phyloP scores from a whole-genome alignment of 2,888 invertebrate species.

The Cynaeus angustus region DNA sequence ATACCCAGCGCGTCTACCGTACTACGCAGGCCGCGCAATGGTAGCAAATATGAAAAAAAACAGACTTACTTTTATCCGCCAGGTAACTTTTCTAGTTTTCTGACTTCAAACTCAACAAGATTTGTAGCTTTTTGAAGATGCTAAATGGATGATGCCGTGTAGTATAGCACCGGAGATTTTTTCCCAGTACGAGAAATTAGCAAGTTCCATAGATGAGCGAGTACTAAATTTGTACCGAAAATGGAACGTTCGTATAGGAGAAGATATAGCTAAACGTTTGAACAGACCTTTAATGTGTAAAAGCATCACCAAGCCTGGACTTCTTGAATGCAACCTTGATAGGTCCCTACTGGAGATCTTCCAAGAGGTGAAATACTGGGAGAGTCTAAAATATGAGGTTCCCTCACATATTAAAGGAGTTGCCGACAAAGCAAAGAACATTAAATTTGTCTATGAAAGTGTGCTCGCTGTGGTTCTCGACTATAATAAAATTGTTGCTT shows the following conservation, averaged over 20 bases:
- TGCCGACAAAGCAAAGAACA: constrained; percentile 75
- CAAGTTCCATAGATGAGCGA: constrained; percentile 75
- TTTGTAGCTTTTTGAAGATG: constrained; percentile 79
- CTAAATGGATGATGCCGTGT: constrained; percentile 86
- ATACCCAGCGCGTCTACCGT: constrained; percentile 80
- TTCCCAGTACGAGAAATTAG: constrained; percentile 78
- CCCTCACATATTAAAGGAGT: constrained; percentile 80
- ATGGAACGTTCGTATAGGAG: constrained; percentile 77
- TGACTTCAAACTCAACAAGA: not conserved
- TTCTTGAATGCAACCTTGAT: constrained; percentile 88
- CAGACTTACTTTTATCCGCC: constrained; percentile 76
- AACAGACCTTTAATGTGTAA: constrained; percentile 84
- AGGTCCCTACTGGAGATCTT: constrained; percentile 77
- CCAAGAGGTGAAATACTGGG: constrained; percentile 84
- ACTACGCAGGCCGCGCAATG: constrained; percentile 82
- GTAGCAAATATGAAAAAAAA: constrained; percentile 81
- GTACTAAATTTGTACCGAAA: constrained; percentile 74
- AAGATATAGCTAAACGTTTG: constrained; percentile 75
- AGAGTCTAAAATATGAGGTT: constrained; percentile 80
- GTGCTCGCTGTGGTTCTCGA: constrained; percentile 82
- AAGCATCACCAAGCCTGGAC: constrained; percentile 77
- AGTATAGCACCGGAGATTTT: constrained; percentile 83
- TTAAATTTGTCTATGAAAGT: constrained; percentile 80
- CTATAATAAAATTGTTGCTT: constrained; percentile 85
- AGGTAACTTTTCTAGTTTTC: constrained; percentile 67